phyloP scores from a whole-genome alignment of 2,888 invertebrate species.

The Amblyjoppa proteus region DNA sequence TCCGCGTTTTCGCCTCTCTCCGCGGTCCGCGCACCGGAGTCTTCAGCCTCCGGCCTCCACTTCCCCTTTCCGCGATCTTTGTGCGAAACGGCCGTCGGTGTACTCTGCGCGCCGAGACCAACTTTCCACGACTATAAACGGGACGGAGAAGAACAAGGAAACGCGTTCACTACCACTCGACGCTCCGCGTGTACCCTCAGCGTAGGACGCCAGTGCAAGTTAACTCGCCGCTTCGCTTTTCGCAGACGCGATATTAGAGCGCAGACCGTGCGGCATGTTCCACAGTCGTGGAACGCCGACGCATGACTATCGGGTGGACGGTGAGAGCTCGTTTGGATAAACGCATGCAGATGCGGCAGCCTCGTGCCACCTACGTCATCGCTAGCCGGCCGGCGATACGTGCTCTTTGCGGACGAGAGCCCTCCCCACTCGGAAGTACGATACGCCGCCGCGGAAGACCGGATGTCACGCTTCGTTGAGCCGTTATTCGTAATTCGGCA shows the following conservation, averaged over 20 bases:
- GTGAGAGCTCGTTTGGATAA: background rate
- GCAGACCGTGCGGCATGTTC: background rate
- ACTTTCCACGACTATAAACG: slow-evolving; percentile 41
- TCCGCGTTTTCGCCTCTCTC: slow-evolving; percentile 36
- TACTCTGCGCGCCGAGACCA: slow-evolving; percentile 33
- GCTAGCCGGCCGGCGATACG: background rate
- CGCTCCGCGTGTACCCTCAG: background rate
- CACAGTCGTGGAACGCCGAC: slow-evolving; percentile 50
- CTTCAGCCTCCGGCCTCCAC: slow-evolving; percentile 38
- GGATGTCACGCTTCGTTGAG: background rate
- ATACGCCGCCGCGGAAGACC: background rate
- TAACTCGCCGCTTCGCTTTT: background rate
- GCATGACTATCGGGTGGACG: slow-evolving; percentile 56
- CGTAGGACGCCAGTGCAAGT: background rate
- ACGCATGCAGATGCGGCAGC: slow-evolving; percentile 15
- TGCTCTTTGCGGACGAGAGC: background rate
- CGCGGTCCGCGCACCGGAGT: slow-evolving; percentile 38
- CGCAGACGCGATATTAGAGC: slow-evolving; percentile 3
- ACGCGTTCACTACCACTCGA: background rate
- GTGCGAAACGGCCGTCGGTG: slow-evolving; percentile 2
- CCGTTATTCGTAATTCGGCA: background rate
- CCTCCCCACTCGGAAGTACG: background rate
- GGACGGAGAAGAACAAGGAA: slow-evolving; percentile 1
- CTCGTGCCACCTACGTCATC: slow-evolving; percentile 10
- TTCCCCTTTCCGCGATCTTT: slow-evolving; percentile 9